A percentile compares a stretch with the other conserved stretches of the same genome.
These are phyloP conservation scores for Raphicerus campestris DNA, from an alignment of 2,113 vertebrate species.

Conservation along the genomic window DNA sequence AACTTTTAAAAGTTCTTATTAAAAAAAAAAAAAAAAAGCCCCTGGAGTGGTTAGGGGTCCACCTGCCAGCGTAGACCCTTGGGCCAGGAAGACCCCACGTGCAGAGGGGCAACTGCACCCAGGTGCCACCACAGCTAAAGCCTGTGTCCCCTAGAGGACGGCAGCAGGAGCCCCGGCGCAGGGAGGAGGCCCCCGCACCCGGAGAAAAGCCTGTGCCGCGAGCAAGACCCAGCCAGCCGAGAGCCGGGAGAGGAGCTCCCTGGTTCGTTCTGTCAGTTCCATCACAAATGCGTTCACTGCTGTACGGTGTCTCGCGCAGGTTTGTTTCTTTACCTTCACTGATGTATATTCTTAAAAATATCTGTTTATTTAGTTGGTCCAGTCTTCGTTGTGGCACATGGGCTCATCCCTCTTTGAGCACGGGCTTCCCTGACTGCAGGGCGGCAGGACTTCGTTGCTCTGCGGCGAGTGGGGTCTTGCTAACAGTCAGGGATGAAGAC, in stretches of 20 bases:
- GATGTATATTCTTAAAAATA: not conserved
- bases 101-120: not conserved
- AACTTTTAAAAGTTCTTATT: not conserved
- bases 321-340: not conserved
- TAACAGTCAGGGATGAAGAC: not conserved
- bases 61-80: not conserved
- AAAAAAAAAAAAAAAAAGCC: not conserved
- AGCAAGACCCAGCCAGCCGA: fast-evolving
- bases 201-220: fast-evolving
- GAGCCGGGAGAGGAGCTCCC: not conserved
- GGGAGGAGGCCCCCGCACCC: too few relatives aligned
- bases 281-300: not conserved
- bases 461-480: not conserved
- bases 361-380: not conserved
- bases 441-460: not conserved
- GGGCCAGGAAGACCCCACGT: not conserved
- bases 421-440: not conserved
- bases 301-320: not conserved
- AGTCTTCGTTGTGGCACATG: not conserved
- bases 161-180: not conserved
- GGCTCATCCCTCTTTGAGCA: not conserved
- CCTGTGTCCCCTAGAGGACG: not conserved
- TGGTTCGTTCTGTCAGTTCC: too few relatives aligned
- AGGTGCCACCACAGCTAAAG: fast-evolving
- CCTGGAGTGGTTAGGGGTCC: not conserved